Evolutionary conservation across 2,113 vertebrate species (phyloP).

Genomic region (Smithornis capensis): DNA sequence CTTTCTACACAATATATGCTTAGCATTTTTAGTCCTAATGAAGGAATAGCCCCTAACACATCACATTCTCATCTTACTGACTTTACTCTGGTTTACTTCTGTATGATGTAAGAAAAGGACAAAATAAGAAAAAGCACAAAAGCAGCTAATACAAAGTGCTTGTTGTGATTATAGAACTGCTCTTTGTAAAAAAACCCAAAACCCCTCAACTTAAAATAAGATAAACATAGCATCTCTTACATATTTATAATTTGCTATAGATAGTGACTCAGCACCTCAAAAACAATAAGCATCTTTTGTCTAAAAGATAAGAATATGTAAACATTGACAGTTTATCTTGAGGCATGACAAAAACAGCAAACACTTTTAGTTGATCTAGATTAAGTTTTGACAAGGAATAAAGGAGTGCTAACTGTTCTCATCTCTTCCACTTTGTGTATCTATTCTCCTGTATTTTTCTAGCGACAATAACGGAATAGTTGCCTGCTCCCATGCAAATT

Average conservation of each 20-base stretch:
- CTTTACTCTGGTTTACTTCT: neutral
- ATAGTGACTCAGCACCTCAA: neutral
- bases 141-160: neutral
- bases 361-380: constrained; percentile 8
- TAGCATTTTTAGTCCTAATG: neutral
- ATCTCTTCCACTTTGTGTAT: neutral
- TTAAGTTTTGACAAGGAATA: constrained; percentile 28
- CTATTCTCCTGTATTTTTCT: constrained; percentile 1
- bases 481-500: constrained; percentile 11
- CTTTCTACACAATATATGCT: neutral
- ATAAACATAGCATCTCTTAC: neutral
- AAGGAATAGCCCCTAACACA: neutral
- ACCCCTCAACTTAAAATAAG: neutral
- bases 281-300: constrained; percentile 25
- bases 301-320: neutral
- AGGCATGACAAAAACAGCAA: constrained; percentile 33
- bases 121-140: neutral
- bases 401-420: constrained; percentile 14
- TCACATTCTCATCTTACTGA: neutral
- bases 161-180: neutral
- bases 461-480: neutral
- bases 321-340: constrained; percentile 7
- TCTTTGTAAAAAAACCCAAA: neutral
- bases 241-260: constrained; percentile 6
- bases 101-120: neutral